Evolutionary conservation across 2,888 invertebrate species (phyloP), one percentile per base, ranked within the genome.

Genomic region (Lasius platythorax): DNA sequence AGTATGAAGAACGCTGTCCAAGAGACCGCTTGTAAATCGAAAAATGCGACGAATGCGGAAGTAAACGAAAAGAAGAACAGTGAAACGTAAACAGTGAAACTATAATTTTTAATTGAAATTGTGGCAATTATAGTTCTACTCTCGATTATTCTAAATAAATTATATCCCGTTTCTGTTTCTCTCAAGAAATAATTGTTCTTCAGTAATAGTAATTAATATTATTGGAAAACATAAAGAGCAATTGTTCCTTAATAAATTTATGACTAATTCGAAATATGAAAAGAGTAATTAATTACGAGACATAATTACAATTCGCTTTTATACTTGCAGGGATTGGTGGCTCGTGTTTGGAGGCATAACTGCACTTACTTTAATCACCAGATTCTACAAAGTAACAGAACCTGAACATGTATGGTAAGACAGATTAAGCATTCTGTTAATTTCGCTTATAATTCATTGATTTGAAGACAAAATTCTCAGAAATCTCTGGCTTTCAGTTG

Each of bases 381-480:
- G 99, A 92, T 98, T 98, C 95, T 97, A 99, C 93, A 98, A 98
- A 96, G 98, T 99, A 61, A 96, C 97, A 33, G 97, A 98, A 93
- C 99, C 99, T 2, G 97, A 98, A 95, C 99, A 99, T 97, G 98
- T 99, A 40, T 99, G 99, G 99, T 98, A 96, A 96, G 96, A 23
- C 30, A 56, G 18, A 33, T 18, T 40, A 43, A 11, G 6, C 18
- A 50, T 23, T 67, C 37, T 46, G 0, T 23, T 3, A 43, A 18
- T 23, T 3, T 40, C 9, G 67, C 46, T 58, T 12, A 70, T n/a
- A 43, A 28, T 76, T 70, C 8, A 18, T 50, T 56, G 46, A 3
- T 11, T 81, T 58, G 23, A 75, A 75, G 11, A 66, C 33, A 67
- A 23, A 78, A n/a, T 53, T 66, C 43, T 53, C 4, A 81, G n/a